These are phyloP conservation scores for Sitodiplosis mosellana DNA, from an alignment of 1,140 invertebrate genomes.

Conservation along the genomic window DNA sequence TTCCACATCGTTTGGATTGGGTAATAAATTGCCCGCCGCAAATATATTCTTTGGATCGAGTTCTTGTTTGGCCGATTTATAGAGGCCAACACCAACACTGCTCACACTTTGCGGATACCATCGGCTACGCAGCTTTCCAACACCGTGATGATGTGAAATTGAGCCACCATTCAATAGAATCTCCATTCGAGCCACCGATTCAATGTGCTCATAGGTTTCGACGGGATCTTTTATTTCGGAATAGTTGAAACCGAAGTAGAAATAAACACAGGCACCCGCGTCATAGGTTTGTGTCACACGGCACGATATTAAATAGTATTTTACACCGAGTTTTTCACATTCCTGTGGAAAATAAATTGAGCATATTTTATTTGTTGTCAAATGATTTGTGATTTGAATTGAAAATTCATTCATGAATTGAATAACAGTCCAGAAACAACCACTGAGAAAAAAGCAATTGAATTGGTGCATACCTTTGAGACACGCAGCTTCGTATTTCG, in stretches of 20 bases:
- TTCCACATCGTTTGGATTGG: not conserved
- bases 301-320: slow-evolving; percentile 50
- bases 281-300: slow-evolving; percentile 93
- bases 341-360: too few relatives aligned
- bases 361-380: too few relatives aligned
- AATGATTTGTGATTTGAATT: too few relatives aligned
- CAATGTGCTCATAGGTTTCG: slow-evolving; percentile 63
- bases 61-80: slow-evolving; percentile 63
- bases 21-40: slow-evolving; percentile 58
- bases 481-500: slow-evolving; percentile 77
- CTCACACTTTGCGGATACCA: slow-evolving; percentile 70
- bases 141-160: slow-evolving; percentile 90
- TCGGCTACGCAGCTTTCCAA: slow-evolving; percentile 78
- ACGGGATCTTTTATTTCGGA: slow-evolving; percentile 49
- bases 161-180: slow-evolving; percentile 81
- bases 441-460: too few relatives aligned
- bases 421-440: too few relatives aligned
- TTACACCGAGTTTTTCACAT: slow-evolving; percentile 42
- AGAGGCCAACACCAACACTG: slow-evolving; percentile 47
- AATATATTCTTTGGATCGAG: slow-evolving; percentile 92
- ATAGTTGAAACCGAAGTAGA: slow-evolving; percentile 91
- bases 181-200: slow-evolving; percentile 73
- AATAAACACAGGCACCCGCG: slow-evolving; percentile 91
- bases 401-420: not conserved
- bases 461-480: slow-evolving; percentile 19